A percentile compares a stretch with the other conserved stretches of the same genome.
Evolutionary conservation across 2,113 vertebrate genomes (phyloP).

Genomic region (Eretmochelys imbricata): DNA sequence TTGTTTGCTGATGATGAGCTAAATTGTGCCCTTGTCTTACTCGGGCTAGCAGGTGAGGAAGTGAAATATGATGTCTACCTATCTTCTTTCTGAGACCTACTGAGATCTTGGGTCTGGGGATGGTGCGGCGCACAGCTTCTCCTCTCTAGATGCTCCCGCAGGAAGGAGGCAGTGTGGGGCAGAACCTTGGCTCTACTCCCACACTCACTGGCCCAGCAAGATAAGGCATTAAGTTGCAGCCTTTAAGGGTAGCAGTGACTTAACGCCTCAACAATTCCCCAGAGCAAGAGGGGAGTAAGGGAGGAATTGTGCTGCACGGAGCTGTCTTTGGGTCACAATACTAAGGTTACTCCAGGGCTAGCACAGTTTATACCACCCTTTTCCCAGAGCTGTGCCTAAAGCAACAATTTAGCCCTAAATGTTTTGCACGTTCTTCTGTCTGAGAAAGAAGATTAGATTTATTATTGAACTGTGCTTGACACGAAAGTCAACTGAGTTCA

Average conservation of each 20-base stretch:
- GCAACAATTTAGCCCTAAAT: neutral
- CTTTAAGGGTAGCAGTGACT: neutral
- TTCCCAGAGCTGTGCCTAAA: neutral
- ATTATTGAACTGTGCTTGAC: neutral
- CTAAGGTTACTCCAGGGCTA: accelerated
- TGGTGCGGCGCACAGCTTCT: neutral
- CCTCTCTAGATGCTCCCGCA: neutral
- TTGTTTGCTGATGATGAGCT: neutral
- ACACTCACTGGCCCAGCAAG: accelerated
- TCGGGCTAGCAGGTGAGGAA: neutral
- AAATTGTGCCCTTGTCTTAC: neutral
- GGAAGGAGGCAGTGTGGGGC: neutral
- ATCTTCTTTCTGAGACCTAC: neutral
- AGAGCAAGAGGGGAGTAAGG: neutral
- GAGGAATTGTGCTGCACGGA: accelerated
- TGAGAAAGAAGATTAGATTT: neutral
- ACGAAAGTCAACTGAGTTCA: neutral
- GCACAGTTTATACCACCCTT: neutral
- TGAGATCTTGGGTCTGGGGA: neutral
- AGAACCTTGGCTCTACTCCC: neutral
- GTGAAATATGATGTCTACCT: neutral
- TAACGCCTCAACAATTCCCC: neutral
- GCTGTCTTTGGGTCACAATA: accelerated
- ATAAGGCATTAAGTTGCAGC: neutral
- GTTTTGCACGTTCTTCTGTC: neutral